Base-by-base conservation (phyloP, 1,140 invertebrate genomes). In the Mycetomoellerius zeteki region DNA sequence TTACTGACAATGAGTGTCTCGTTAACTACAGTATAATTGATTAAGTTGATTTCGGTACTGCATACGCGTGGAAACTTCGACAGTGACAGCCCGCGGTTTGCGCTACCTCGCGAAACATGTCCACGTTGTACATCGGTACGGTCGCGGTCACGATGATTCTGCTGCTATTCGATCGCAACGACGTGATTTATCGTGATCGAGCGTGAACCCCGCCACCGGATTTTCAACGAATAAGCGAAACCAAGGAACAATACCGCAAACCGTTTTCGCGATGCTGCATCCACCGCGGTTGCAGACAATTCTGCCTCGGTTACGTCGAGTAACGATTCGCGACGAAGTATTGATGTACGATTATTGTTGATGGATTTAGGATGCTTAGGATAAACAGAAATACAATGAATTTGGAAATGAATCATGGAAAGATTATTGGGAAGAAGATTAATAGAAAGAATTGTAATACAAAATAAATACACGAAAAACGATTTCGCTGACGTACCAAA, bases 11-110 rank as follows among this genome's bases (percentile, higher is more conserved):
- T 43, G 54, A 80, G 88, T 50, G 81, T 43, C 73, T 89, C 72
- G 78, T 89, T 90, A 89, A 89, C 89, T 85, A 90, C 33, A 7
- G 14, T 12, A 58, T 84, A 87, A 90, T 85, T 89, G 88, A 90
- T 90, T 54, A 87, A 87, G 56, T 87, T 64, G 86, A 89, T 87
- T 89, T 90, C 60, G 54, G 10, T 10, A 24, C 69, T 60, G 33
- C 16, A 76, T 69, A 56, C 30, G 64, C 65, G 76, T 85, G 88
- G 71, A 86, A 85, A 86, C 72, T 78, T 86, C 21, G n/a, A 27
- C 56, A 58, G 69, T 54, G 60, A 54, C 43, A 69, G 72, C 21
- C 21, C 43, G 64, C 8, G 65, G 86, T 88, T 89, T 50, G 47
- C 47, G 60, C 86, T 69, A 88, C 30, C 19, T 67, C 73, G 50